A percentile compares a stretch with the other conserved stretches of the same genome.
phyloP scores from a whole-genome alignment of 2,797 vertebrate genomes.

The Malurus leucopterus region DNA sequence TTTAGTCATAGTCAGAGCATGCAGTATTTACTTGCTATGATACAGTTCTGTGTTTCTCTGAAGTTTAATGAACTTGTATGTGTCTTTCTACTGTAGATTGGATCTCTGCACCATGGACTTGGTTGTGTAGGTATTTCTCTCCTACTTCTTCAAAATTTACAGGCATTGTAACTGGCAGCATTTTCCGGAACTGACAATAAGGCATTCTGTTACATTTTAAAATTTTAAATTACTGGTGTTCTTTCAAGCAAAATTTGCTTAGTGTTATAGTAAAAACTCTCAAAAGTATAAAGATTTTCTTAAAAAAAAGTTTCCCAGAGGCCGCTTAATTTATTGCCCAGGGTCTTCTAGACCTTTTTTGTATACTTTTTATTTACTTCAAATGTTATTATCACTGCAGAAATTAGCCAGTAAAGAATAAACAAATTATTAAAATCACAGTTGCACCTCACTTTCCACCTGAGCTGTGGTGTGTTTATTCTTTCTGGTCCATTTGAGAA shows the following conservation, averaged over 20 bases:
- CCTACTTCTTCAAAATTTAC: neutral
- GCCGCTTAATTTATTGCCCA: neutral
- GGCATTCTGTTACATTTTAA: neutral
- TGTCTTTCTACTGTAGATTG: slow-evolving; percentile 82
- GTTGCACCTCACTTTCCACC: neutral
- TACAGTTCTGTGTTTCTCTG: slow-evolving; percentile 56
- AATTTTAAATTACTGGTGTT: neutral
- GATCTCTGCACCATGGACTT: slow-evolving; percentile 93
- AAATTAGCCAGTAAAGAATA: neutral
- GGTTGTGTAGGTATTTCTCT: slow-evolving; percentile 89
- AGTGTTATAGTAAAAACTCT: neutral
- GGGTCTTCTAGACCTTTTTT: neutral
- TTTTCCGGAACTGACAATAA: neutral
- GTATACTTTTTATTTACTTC: neutral
- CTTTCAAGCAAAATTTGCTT: neutral
- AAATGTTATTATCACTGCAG: neutral
- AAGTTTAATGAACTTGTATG: slow-evolving; percentile 59
- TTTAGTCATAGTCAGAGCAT: slow-evolving; percentile 42
- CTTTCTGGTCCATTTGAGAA: neutral
- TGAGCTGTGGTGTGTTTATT: neutral
- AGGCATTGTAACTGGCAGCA: neutral
- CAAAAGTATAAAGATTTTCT: neutral
- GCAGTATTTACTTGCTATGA: slow-evolving; percentile 44
- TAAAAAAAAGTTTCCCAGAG: neutral
- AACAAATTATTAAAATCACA: neutral